Base-by-base conservation (phyloP, 2,113 vertebrate species). In the Barbus barbus region DNA sequence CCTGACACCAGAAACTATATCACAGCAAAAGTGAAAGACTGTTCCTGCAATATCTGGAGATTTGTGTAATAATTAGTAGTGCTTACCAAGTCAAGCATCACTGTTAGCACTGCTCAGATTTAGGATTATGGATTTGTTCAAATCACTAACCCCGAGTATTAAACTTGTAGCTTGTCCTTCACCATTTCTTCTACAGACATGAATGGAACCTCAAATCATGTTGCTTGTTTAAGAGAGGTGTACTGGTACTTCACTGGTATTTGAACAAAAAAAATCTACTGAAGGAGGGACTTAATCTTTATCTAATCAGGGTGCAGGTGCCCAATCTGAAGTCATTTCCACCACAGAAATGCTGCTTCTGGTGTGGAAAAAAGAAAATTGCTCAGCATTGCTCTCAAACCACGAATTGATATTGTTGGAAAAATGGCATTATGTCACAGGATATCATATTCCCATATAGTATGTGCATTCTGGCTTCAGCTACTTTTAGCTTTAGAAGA, bases 31-130 rank as follows among this genome's bases (percentile, higher is more conserved):
- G 75, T 77, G 75, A 56, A 56, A 58, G 71, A 48, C 71, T 1
- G 38, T 74, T 56, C 51, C 12, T 56, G 51, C 58, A 58, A 36
- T 58, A 36, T 58, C 75, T 36, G 0, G 28, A 53, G 18, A 77
- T 58, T 36, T 67, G 60, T 81, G 79, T 81, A 33, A 48, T 63
- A 74, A 44, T 74, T 74, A 74, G 36, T 16, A 46, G n/a, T 26
- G 6, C 71, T 74, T 74, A 74, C 22, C 71, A 26, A 74, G 71
- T 74, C 71, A 46, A 46, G 71, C 71, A 26, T 74, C 38, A 14
- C 71, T 46, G 72, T 26, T 74, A 73, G 61, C 12, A 26, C 41
- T 44, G 22, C 41, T 14, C 13, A 24, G 71, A 46, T 74, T 46
- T 26, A 26, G 41, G 71, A 74, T 74, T 44, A 46, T 44, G 71